phyloP scores from a whole-genome alignment of 2,888 invertebrate genomes.

The Harpalus rufipes region DNA sequence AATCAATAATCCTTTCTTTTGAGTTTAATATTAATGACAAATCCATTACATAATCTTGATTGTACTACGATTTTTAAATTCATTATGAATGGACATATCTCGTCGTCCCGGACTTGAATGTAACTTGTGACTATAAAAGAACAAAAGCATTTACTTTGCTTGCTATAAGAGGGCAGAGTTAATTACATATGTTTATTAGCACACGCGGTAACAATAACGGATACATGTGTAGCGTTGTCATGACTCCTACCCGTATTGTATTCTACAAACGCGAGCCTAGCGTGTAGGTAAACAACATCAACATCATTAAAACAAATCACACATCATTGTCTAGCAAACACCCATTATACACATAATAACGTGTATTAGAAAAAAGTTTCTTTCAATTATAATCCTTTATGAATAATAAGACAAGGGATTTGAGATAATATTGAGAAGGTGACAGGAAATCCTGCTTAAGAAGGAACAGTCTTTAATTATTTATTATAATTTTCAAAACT shows the following conservation, averaged over 20 bases:
- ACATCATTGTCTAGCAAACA: neutral
- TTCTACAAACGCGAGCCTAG: neutral
- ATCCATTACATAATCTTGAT: neutral
- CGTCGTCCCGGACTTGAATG: neutral
- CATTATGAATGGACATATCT: too few species aligned
- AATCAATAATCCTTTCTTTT: too few species aligned
- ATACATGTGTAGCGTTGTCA: conserved; percentile 41
- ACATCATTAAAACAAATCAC: conserved; percentile 31
- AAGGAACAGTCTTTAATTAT: too few species aligned
- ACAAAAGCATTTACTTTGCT: neutral
- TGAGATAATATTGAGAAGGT: neutral
- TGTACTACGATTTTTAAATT: neutral
- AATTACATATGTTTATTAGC: conserved; percentile 44
- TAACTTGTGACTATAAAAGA: neutral
- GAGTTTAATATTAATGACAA: neutral
- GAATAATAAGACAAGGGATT: neutral
- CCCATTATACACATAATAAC: conserved; percentile 10
- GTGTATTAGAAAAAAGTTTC: neutral
- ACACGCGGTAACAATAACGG: conserved; percentile 36
- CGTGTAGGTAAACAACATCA: conserved; percentile 29
- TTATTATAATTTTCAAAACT: too few species aligned
- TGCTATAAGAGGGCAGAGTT: conserved; percentile 9
- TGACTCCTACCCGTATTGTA: conserved; percentile 36
- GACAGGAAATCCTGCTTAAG: too few species aligned
- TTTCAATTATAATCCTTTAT: neutral